Conservation (phyloP, 2,888 invertebrate species). For the Patella depressa region DNA sequence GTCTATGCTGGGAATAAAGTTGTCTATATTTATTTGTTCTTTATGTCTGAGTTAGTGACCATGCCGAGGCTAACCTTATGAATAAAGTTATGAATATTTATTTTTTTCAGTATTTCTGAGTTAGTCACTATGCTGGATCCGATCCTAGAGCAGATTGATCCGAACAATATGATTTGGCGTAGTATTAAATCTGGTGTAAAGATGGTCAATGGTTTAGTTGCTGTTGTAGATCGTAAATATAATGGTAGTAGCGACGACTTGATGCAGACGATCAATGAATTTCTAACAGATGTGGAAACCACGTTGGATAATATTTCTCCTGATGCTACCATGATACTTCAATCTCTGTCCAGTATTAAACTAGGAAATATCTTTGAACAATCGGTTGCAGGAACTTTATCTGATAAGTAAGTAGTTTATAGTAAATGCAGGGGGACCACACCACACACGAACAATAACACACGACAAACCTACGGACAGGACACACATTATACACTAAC, state of each 20-base stretch:
- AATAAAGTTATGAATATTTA: no score
- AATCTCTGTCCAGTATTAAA: conserved; percentile 3
- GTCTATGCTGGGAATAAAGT: no score
- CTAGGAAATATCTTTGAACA: conserved; percentile 13
- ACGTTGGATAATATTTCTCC: neutral
- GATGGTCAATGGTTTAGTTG: conserved; percentile 8
- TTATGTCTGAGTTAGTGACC: no score
- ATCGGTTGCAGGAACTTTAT: neutral
- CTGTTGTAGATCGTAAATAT: conserved; percentile 9
- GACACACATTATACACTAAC: no score
- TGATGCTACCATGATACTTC: neutral
- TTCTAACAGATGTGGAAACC: neutral
- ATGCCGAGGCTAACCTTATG: no score
- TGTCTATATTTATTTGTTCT: no score
- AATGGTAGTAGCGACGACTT: conserved; percentile 11
- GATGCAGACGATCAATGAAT: conserved; percentile 10
- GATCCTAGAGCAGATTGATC: conserved; percentile 14
- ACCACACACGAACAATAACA: no score
- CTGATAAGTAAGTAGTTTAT: conserved; percentile 8
- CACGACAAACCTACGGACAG: no score
- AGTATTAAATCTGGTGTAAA: conserved; percentile 20
- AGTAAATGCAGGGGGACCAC: no score
- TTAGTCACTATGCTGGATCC: conserved; percentile 36
- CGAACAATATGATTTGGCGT: conserved; percentile 27
- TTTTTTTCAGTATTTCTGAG: conserved; percentile 28